Evolutionary conservation across 2,888 invertebrate species (phyloP), one percentile per base, ranked within the genome.

Genomic region (Mythimna pallens): DNA sequence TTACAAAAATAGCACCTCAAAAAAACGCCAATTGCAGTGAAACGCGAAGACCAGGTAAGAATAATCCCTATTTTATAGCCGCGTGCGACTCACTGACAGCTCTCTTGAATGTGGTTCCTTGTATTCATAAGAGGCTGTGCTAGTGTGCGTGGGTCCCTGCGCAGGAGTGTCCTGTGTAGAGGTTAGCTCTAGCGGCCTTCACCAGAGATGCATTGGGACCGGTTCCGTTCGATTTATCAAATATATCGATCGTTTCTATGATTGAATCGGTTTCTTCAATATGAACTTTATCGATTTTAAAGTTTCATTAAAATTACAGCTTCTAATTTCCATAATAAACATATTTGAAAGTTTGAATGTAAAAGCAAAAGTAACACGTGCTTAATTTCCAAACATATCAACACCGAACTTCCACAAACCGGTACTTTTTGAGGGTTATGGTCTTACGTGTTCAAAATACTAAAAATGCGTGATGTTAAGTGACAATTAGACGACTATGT

Each of bases 161-260:
- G 92, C 93, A 91, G 90, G 93, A 93, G 91, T 93, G 93, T 92
- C 93, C 92, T 91, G 89, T 90, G 91, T 91, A 91, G 93, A 93
- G 94, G 93, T 93, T 92, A 92, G 87, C 89, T 93, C 91, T 89
- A 91, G 92, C 95, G 96, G 95, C 96, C 96, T 96, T 96, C 96
- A 94, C 94, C 94, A 95, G 94, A 92, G 94, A 92, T 94, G 95
- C 93, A 95, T 91, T 94, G 91, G 88, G 92, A 93, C 91, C 92
- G 92, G 93, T 93, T 90, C 84, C 83, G 91, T 92, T 90, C 86
- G 85, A 92, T 91, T 91, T 92, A 93, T 93, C 88, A 89, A 90
- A 66, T 78, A 70, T 82, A 85, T 89, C 85, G 85, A 90, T 90
- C 85, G 83, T 84, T 88, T 84, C 76, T 80, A 62, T 83, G 66